Conservation (phyloP, 2,113 vertebrate species). For the Labeo rohita region DNA sequence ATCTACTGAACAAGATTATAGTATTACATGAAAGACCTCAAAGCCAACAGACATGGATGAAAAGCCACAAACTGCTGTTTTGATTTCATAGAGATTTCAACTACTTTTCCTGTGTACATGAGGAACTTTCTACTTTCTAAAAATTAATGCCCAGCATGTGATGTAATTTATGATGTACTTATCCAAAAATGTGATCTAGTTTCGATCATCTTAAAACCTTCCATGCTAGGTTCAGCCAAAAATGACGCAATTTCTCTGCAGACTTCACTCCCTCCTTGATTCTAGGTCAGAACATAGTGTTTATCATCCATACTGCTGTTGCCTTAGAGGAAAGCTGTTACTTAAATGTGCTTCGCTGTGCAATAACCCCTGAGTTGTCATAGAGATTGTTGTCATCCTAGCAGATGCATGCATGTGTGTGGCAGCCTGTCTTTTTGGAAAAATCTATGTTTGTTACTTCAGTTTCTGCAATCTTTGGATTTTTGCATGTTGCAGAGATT, state of each 20-base stretch:
- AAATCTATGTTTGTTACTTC: neutral
- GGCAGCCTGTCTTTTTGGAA: neutral
- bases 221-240: constrained; percentile 6
- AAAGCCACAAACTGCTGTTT: neutral
- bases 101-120: neutral
- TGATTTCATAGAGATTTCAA: neutral
- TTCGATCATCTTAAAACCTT: neutral
- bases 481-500: neutral
- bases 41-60: neutral
- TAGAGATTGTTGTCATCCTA: constrained; percentile 49
- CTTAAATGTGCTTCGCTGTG: constrained; percentile 51
- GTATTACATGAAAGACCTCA: neutral
- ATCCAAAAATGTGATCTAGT: constrained; percentile 15
- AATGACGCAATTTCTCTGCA: neutral
- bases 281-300: constrained; percentile 14
- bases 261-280: neutral
- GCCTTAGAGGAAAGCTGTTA: constrained; percentile 48
- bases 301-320: constrained; percentile 5
- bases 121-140: neutral
- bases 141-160: neutral
- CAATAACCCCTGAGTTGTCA: constrained; percentile 57
- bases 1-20: neutral
- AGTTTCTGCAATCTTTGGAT: neutral
- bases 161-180: constrained; percentile 9
- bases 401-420: constrained; percentile 13